Conservation (phyloP, 2,113 vertebrate species). For the Megalops atlanticus region DNA sequence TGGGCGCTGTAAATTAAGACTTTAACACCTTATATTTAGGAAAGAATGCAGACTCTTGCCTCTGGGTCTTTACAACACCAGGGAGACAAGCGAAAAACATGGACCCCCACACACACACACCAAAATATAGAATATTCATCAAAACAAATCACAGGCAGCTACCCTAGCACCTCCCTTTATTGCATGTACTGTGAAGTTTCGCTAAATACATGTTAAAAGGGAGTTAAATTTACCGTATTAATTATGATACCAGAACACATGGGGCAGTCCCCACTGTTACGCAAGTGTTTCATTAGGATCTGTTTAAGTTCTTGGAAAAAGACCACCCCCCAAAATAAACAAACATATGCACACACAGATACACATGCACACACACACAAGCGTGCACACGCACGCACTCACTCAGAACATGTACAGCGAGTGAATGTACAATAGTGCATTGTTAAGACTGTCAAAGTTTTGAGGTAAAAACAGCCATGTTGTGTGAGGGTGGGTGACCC, state of each 20-base stretch:
- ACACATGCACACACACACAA: constrained; percentile 11
- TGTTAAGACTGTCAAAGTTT: background rate
- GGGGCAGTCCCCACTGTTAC: constrained; percentile 47
- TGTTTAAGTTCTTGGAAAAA: constrained; percentile 55
- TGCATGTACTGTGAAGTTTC: background rate
- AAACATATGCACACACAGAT: constrained; percentile 47
- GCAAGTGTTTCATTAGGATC: constrained; percentile 73
- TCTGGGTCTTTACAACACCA: constrained; percentile 24
- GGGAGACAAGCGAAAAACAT: background rate
- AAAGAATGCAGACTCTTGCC: constrained; percentile 40
- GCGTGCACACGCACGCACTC: background rate
- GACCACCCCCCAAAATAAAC: constrained; percentile 47
- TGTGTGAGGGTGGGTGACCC: background rate
- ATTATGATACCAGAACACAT: constrained; percentile 25
- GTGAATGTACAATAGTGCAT: background rate
- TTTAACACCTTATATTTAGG: constrained; percentile 45
- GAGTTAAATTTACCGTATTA: background rate
- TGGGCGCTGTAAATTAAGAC: constrained; percentile 37
- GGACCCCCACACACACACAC: background rate
- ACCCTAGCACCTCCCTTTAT: background rate
- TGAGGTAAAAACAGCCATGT: background rate
- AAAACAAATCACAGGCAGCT: background rate
- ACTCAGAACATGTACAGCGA: constrained; percentile 3
- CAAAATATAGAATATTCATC: no score
- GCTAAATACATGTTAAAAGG: background rate